These are phyloP conservation scores for Enteromius fasciolatus DNA, from an alignment of 2,797 vertebrate genomes.

Conservation along the genomic window DNA sequence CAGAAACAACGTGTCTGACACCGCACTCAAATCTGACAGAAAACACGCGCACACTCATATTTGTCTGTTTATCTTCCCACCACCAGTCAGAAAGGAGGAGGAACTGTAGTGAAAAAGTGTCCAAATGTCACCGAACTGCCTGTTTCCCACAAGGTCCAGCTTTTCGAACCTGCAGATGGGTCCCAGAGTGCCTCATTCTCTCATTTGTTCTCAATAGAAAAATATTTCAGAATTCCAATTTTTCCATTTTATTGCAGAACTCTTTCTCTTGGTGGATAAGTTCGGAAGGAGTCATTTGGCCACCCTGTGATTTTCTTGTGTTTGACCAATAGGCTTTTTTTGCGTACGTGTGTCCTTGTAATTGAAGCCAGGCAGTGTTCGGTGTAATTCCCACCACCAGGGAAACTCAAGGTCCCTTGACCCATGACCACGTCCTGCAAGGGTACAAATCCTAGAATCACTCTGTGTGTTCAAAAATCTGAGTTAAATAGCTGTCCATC, in stretches of 20 bases:
- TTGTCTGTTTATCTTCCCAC: slow-evolving; percentile 9
- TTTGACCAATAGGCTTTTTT: slow-evolving; percentile 32
- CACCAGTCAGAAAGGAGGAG: slow-evolving; percentile 51
- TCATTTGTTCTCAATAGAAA: slow-evolving; percentile 54
- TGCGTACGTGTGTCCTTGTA: slow-evolving; percentile 29
- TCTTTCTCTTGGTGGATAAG: neutral
- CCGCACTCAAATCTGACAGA: slow-evolving; percentile 58
- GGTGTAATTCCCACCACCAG: slow-evolving; percentile 27
- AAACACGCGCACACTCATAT: slow-evolving; percentile 14
- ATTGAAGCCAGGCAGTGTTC: slow-evolving; percentile 20
- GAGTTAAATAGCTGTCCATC: neutral
- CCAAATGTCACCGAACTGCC: slow-evolving; percentile 13
- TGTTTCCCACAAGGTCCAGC: neutral
- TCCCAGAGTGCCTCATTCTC: slow-evolving; percentile 19
- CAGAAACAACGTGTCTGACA: slow-evolving; percentile 59
- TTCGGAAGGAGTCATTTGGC: neutral
- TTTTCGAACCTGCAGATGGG: neutral
- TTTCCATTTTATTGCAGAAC: slow-evolving; percentile 27
- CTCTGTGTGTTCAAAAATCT: neutral
- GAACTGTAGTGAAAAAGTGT: slow-evolving; percentile 29
- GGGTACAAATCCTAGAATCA: neutral
- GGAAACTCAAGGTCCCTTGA: slow-evolving; percentile 22
- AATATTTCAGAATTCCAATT: slow-evolving; percentile 51
- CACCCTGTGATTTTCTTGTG: slow-evolving; percentile 1
- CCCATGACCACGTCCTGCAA: slow-evolving; percentile 14